Base-by-base conservation (phyloP, 2,888 invertebrate genomes). In the Dolomedes plantarius region DNA sequence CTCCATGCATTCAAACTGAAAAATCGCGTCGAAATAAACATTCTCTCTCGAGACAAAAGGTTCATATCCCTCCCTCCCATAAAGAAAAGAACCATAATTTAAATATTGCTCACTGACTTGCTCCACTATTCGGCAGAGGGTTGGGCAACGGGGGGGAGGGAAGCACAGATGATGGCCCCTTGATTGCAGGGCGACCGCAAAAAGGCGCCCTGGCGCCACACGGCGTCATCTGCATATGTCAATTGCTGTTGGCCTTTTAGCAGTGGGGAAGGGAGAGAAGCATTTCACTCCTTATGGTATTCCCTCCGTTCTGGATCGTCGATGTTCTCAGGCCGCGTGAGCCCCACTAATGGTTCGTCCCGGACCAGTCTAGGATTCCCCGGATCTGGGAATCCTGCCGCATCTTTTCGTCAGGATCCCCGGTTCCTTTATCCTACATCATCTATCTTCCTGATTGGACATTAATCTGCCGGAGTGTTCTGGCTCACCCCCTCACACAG, bases 371-470 rank as follows among this genome's bases (percentile, higher is more conserved):
- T 6, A 19, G 46, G 36, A 39, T 65, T 32, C 65, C 27, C 29
- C 65, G 28, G 28, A 65, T 65, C 13, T 1, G 27, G 29, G 68
- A 68, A 36, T 36, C 41, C 41, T 23, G 27, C 41, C 27, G 69
- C 80, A 80, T 80, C 81, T 82, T 83, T 83, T 71, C 71, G 73
- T 73, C 73, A 36, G 41, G 69, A 73, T 77, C 83, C 77, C 56
- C 74, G 85, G 85, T 79, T 74, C 85, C 69, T 77, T 78, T 85
- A 78, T 86, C 85, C 79, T 7, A n/a, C 79, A 75, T 74, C 85
- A 86, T 86, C 78, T 79, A 78, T 86, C 85, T 86, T 86, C 68
- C 64, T 86, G 85, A 79, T 86, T 86, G 79, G 85, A 86, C 85
- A 86, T 86, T 79, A 78, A 86, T 86, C 85, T 78, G 73, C 67